These are phyloP conservation scores for Montipora sp. DNA, from an alignment of 64 coral and sea anemone species.

Conservation along the genomic window DNA sequence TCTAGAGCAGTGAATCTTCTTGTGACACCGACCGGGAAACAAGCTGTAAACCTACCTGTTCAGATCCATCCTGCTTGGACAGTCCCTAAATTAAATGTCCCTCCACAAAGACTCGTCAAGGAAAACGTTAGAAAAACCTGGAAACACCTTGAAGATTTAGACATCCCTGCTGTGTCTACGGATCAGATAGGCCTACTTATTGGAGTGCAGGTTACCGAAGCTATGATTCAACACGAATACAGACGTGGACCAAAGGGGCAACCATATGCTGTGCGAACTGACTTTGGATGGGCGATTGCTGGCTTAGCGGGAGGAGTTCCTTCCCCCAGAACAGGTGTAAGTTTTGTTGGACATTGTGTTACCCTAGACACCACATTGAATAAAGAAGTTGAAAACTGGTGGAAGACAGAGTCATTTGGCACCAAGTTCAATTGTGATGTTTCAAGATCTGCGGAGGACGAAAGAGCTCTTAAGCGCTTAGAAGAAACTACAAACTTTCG, in stretches of 20 bases:
- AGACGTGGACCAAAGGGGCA: constrained; percentile 66
- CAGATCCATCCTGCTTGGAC: constrained; percentile 45
- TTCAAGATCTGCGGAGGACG: constrained; percentile 36
- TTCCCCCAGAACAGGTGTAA: background rate
- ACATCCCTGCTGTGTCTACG: constrained; percentile 54
- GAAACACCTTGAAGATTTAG: constrained; percentile 46
- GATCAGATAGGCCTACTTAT: constrained; percentile 57
- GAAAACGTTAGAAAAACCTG: constrained; percentile 36
- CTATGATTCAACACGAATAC: constrained; percentile 66
- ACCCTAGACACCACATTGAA: constrained; percentile 22
- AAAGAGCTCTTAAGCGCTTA: constrained; percentile 45
- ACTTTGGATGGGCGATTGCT: constrained; percentile 68
- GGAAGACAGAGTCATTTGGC: constrained; percentile 71
- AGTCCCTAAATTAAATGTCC: constrained; percentile 66
- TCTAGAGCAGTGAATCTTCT: constrained; percentile 22
- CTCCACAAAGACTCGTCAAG: constrained; percentile 41
- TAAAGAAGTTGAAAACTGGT: constrained; percentile 68
- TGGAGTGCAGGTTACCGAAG: constrained; percentile 67
- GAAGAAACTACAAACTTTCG: constrained; percentile 52
- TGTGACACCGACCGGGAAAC: constrained; percentile 37
- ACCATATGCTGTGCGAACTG: constrained; percentile 56
- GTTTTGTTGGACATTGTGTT: constrained; percentile 37
- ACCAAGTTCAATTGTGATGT: constrained; percentile 56
- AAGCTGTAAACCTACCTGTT: constrained; percentile 33
- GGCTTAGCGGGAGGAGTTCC: constrained; percentile 36